phyloP scores from a whole-genome alignment of 64 coral and sea anemone species.

The Montipora efflorescens region DNA sequence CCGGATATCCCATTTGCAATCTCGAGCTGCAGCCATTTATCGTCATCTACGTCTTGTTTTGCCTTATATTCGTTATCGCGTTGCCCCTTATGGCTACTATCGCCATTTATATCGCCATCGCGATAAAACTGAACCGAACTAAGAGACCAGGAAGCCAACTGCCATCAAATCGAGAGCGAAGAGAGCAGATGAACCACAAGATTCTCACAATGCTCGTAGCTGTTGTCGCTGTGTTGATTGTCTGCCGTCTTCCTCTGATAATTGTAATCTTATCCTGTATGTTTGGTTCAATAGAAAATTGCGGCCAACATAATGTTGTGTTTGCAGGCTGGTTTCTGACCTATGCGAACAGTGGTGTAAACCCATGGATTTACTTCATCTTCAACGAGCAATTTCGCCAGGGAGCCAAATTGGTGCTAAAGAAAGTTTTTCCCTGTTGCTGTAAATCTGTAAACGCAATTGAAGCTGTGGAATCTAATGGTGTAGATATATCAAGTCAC shows the following conservation, averaged over 20 bases:
- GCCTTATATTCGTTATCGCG: too few relatives aligned
- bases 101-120: too few relatives aligned
- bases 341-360: conserved; percentile 1
- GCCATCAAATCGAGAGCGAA: too few relatives aligned
- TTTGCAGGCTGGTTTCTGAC: conserved; percentile 11
- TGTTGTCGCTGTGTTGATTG: too few relatives aligned
- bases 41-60: too few relatives aligned
- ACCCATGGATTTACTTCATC: conserved; percentile 58
- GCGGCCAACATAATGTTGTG: background rate
- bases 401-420: background rate
- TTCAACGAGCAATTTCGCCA: conserved; percentile 31
- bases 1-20: too few relatives aligned
- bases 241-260: background rate
- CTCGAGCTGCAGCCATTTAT: too few relatives aligned
- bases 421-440: conserved; percentile 4
- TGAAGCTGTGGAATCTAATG: background rate
- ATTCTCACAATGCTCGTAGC: too few relatives aligned
- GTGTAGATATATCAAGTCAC: background rate
- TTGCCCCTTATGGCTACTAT: background rate
- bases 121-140: too few relatives aligned
- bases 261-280: conserved; percentile 17
- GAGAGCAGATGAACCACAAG: too few relatives aligned
- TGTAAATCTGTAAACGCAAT: conserved; percentile 22
- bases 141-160: too few relatives aligned
- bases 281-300: background rate